Evolutionary conservation across 2,888 invertebrate species (phyloP).

Genomic region (Linnaemya tessellans): DNA sequence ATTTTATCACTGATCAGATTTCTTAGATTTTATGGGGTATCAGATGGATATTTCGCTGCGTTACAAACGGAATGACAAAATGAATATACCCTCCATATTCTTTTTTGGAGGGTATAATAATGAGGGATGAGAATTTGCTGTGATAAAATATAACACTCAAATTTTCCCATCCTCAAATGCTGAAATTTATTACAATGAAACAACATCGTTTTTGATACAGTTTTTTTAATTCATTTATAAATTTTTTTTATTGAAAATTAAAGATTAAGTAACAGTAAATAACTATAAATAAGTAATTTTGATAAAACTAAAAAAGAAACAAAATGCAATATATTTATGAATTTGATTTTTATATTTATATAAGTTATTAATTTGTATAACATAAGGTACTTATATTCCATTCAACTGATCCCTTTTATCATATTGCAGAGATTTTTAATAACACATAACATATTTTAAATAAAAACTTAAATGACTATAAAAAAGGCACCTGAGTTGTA

Average conservation of each 20-base stretch:
- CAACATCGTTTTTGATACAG: background rate
- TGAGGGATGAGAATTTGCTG: no score
- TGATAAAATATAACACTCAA: no score
- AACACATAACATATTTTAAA: constrained; percentile 73
- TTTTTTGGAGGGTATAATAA: no score
- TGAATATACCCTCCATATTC: no score
- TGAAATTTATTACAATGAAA: background rate
- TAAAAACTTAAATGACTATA: constrained; percentile 81
- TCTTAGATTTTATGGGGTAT: no score
- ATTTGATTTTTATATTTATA: background rate
- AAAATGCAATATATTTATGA: constrained; percentile 43
- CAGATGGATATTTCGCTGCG: no score
- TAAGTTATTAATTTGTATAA: constrained; percentile 39
- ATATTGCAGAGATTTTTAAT: constrained; percentile 62
- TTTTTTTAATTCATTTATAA: constrained; percentile 45
- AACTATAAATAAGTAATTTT: constrained; percentile 60
- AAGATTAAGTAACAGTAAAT: constrained; percentile 69
- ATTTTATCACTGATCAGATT: no score
- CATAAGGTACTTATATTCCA: constrained; percentile 71
- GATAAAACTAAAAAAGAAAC: constrained; percentile 47
- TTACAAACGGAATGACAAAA: no score
- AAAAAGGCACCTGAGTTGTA: constrained; percentile 82
- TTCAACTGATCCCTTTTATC: constrained; percentile 51
- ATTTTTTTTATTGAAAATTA: constrained; percentile 59
- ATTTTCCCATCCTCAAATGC: background rate